Percentiles rank a stretch among this genome's conserved stretches.
phyloP scores from a whole-genome alignment of 64 coral and sea anemone species.

The Orbicella faveolata region DNA sequence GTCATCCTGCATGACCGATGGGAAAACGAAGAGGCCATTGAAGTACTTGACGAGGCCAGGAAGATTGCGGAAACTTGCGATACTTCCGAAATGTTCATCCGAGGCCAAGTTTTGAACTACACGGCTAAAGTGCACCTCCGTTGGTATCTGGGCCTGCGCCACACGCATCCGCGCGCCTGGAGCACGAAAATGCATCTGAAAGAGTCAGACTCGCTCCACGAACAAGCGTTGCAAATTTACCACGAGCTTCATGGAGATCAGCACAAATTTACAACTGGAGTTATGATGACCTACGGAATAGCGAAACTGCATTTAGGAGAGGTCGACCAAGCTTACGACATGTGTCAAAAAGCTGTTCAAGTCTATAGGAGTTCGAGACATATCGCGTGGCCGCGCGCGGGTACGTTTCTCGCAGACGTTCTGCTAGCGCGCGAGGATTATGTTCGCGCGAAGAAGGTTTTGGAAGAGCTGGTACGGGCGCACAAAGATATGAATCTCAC shows the following conservation, averaged over 20 bases:
- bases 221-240: conserved; percentile 75
- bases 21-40: conserved; percentile 71
- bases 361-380: conserved; percentile 70
- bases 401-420: conserved; percentile 76
- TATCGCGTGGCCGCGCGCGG: conserved; percentile 80
- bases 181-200: conserved; percentile 31
- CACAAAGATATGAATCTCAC: conserved; percentile 30
- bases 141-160: conserved; percentile 58
- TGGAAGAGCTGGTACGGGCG: conserved; percentile 52
- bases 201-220: conserved; percentile 58
- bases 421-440: conserved; percentile 44
- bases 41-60: conserved; percentile 63
- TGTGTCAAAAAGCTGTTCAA: conserved; percentile 59
- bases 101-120: conserved; percentile 74
- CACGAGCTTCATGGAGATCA: conserved; percentile 53
- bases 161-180: conserved; percentile 9
- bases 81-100: conserved; percentile 11
- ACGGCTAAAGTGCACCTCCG: conserved; percentile 81
- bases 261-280: conserved; percentile 71
- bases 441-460: conserved; percentile 25
- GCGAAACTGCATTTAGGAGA: conserved; percentile 47
- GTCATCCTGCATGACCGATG: conserved; percentile 78
- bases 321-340: conserved; percentile 40
- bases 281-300: conserved; percentile 72
- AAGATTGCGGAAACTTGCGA: conserved; percentile 49